Conservation (phyloP, 2,797 vertebrate genomes). For the Lepilemur ruficaudatus region DNA sequence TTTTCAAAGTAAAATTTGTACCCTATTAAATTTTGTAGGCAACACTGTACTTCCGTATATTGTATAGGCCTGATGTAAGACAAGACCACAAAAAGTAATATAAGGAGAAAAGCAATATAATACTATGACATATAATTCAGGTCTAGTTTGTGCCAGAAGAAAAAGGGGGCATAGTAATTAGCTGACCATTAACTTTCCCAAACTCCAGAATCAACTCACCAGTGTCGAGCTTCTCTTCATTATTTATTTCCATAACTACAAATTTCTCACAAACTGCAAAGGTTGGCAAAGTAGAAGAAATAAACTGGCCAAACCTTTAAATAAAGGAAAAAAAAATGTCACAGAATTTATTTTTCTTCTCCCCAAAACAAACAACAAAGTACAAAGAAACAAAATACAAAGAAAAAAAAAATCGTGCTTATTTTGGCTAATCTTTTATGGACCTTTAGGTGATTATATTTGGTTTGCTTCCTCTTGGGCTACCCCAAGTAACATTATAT, state of each 20-base stretch:
- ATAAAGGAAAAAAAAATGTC: conserved; percentile 30
- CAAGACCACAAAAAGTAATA: neutral
- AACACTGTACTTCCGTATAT: neutral
- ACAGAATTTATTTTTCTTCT: neutral
- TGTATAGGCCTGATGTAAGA: neutral
- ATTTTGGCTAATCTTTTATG: neutral
- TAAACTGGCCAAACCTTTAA: conserved; percentile 96
- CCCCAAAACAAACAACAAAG: neutral
- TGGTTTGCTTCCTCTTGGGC: neutral
- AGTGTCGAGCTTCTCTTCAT: conserved; percentile 95
- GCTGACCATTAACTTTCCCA: neutral
- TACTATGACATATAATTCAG: neutral
- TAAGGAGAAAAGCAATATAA: neutral
- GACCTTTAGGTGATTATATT: neutral
- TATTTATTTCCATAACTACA: conserved; percentile 96
- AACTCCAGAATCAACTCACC: conserved; percentile 83
- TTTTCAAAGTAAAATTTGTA: conserved; percentile 20
- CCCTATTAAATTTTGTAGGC: neutral
- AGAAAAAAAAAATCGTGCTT: neutral
- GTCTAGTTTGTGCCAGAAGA: neutral
- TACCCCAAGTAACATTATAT: neutral
- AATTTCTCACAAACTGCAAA: conserved; percentile 99
- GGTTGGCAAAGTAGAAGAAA: conserved; percentile 97
- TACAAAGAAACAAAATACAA: neutral
- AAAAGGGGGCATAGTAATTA: neutral